Evolutionary conservation across 2,888 invertebrate genomes (phyloP).

Genomic region (Noctuana brunneofusca): DNA sequence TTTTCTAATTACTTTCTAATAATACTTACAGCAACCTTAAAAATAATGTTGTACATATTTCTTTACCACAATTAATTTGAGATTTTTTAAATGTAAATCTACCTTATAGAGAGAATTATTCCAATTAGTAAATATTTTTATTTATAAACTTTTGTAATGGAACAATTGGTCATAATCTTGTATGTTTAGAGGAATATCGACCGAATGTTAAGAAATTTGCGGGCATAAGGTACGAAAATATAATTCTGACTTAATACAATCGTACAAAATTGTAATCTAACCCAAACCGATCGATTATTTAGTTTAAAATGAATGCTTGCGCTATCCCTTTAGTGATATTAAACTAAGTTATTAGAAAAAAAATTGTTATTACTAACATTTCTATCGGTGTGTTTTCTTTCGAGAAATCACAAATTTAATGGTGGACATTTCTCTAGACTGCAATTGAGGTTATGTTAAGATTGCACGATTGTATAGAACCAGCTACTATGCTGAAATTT

Average conservation of each 20-base stretch:
- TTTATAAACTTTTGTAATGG: slow-evolving; percentile 47
- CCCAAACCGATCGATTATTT: no score
- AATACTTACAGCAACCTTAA: slow-evolving; percentile 82
- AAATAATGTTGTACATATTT: slow-evolving; percentile 78
- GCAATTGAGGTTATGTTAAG: not conserved
- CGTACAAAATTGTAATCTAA: not conserved
- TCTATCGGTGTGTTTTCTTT: no score
- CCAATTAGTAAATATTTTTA: slow-evolving; percentile 66
- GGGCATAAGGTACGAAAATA: not conserved
- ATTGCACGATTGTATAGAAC: slow-evolving; percentile 1
- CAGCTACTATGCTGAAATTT: not conserved
- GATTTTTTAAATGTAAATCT: slow-evolving; percentile 76
- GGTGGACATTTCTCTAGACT: not conserved
- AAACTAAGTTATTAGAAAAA: no score
- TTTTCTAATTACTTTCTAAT: slow-evolving; percentile 80
- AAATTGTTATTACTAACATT: no score
- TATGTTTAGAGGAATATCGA: slow-evolving; percentile 43
- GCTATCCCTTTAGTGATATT: no score
- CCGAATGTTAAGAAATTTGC: slow-evolving; percentile 20
- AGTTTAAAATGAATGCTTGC: no score
- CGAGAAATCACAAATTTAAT: no score
- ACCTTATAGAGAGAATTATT: slow-evolving; percentile 78
- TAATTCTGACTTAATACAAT: slow-evolving; percentile 8
- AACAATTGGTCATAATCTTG: slow-evolving; percentile 67
- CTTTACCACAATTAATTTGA: slow-evolving; percentile 81